Conservation (phyloP, 2,113 vertebrate genomes). For the Ciconia boyciana region DNA sequence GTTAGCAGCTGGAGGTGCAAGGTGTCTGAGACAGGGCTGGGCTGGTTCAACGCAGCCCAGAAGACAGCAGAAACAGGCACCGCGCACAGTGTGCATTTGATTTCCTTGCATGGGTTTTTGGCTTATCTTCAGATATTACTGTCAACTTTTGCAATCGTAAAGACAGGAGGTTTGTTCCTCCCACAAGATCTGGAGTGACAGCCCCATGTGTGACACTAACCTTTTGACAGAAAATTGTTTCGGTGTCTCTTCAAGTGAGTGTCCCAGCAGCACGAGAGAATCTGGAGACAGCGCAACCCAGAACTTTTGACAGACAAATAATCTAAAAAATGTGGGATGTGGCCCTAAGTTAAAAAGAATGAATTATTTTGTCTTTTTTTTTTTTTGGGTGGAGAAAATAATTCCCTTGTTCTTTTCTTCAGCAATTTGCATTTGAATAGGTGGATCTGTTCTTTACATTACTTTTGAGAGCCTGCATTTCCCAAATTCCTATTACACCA, state of each 20-base stretch:
- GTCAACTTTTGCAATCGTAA: not conserved
- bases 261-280: not conserved
- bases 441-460: conserved; percentile 55
- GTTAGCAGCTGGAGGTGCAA: not conserved
- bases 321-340: not conserved
- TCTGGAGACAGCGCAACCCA: not conserved
- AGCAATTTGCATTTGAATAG: conserved; percentile 51
- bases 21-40: not conserved
- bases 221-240: not conserved
- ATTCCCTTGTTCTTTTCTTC: conserved; percentile 30
- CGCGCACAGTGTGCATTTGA: not conserved
- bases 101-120: not conserved
- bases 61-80: not conserved
- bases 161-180: not conserved
- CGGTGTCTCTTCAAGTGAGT: not conserved
- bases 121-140: not conserved
- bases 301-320: not conserved
- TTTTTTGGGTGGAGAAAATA: not conserved
- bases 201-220: not conserved
- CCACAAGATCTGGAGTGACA: not conserved
- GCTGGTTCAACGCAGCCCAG: not conserved
- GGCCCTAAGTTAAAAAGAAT: not conserved
- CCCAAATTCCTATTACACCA: conserved; percentile 59
- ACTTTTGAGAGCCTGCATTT: conserved; percentile 57
- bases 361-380: not conserved